phyloP scores from a whole-genome alignment of 1,140 invertebrate genomes.

The Apis florea region DNA sequence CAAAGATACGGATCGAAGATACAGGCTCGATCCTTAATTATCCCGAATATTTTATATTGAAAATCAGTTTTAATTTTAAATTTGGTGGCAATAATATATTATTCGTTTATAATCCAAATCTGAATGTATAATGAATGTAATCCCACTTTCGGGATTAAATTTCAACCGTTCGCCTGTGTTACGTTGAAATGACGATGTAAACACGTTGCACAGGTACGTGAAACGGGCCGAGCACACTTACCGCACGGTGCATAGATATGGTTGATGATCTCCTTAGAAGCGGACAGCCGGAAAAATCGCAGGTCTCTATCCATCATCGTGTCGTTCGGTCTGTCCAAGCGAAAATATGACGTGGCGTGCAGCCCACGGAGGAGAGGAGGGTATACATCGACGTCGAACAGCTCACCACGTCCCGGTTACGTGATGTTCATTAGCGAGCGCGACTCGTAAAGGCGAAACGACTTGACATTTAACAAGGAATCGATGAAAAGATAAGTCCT shows the following conservation, averaged over 20 bases:
- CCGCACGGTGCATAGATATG: neutral
- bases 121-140: too few relatives aligned
- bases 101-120: too few relatives aligned
- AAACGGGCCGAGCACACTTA: too few relatives aligned
- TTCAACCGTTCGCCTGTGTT: too few relatives aligned
- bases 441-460: conserved; percentile 62
- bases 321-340: conserved; percentile 13
- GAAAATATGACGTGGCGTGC: conserved; percentile 49
- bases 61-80: too few relatives aligned
- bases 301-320: conserved; percentile 44
- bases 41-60: too few relatives aligned
- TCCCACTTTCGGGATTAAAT: too few relatives aligned
- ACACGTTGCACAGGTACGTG: too few relatives aligned
- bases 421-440: conserved; percentile 61
- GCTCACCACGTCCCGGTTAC: conserved; percentile 36
- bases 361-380: conserved; percentile 20
- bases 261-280: neutral
- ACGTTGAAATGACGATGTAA: too few relatives aligned
- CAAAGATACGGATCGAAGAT: too few relatives aligned
- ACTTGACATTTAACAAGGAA: conserved; percentile 67
- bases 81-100: too few relatives aligned
- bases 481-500: conserved; percentile 63
- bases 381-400: conserved; percentile 36
- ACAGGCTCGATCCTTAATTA: too few relatives aligned
- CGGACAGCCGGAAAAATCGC: conserved; percentile 27